phyloP scores from a whole-genome alignment of 1,140 invertebrate genomes.

The Dendroctonus valens region DNA sequence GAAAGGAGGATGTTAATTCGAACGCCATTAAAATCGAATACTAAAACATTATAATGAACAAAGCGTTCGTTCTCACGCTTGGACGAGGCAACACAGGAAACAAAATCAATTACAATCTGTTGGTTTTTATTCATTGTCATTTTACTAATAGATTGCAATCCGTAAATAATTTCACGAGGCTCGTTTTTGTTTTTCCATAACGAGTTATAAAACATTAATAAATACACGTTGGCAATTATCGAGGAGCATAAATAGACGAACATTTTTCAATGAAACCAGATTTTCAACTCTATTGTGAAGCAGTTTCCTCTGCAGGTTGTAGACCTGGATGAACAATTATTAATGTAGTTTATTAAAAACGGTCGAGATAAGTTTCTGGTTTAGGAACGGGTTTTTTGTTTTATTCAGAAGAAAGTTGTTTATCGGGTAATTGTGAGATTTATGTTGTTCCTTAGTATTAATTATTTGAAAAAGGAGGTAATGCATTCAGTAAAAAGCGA shows the following conservation, averaged over 20 bases:
- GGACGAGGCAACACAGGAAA: constrained; percentile 22
- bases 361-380: constrained; percentile 29
- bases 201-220: constrained; percentile 28
- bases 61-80: constrained; percentile 23
- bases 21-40: no score
- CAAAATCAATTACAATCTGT: constrained; percentile 28
- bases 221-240: constrained; percentile 25
- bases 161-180: constrained; percentile 23
- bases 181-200: constrained; percentile 22
- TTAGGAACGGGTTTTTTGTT: constrained; percentile 28
- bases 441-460: constrained; percentile 26
- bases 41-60: no score
- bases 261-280: constrained; percentile 32
- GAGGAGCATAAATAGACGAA: constrained; percentile 19
- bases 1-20: no score
- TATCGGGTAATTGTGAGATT: constrained; percentile 30
- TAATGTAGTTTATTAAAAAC: constrained; percentile 31
- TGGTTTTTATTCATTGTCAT: constrained; percentile 24
- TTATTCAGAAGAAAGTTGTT: constrained; percentile 24
- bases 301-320: constrained; percentile 28
- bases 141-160: constrained; percentile 30
- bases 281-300: constrained; percentile 30
- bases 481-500: constrained; percentile 21
- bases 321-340: constrained; percentile 29
- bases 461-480: constrained; percentile 28